Evolutionary conservation across 2,888 invertebrate genomes (phyloP), one percentile per base, ranked within the genome.

Genomic region (Drosophila meridionalis): DNA sequence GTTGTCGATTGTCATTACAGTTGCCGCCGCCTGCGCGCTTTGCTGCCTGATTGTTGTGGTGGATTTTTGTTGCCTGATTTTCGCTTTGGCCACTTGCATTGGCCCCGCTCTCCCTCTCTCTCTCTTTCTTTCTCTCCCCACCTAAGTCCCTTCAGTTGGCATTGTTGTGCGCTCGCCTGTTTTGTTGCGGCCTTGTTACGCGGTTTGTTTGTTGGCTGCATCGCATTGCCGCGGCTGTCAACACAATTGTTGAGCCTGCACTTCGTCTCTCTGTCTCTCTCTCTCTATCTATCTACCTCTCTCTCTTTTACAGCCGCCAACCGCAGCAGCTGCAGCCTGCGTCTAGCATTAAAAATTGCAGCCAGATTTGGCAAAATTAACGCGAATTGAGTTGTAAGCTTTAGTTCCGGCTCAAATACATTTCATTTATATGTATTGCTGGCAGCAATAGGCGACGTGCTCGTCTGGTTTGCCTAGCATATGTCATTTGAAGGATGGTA

Each of bases 1-100:
- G 90, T 86, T 86, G 90, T 86, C 90, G 89, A 86, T 86, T 86
- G 85, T 88, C 85, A 86, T 90, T 90, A 90, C 90, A 73, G 78
- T 82, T 85, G 80, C 80, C 75, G 80, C 59, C 68, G 80, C 59
- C 68, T 69, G 59, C 65, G 50, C 63, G 50, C 64, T 65, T 47
- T 42, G 56, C 77, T 64, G 53, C 76, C 69, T 59, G 70, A 80
- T 80, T 78, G 89, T 73, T 74, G 73, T 58, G 82, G 84, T 63
- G 42, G 66, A 89, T 81, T 82, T 82, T 87, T 87, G 82, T 73
- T 74, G 74, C 84, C 82, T 82, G 83, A 87, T 79, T 83, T 82
- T 79, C 60, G 62, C 62, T 42, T 50, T 38, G 42, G 48, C 52
- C 40, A 9, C 45, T 12, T 38, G 32, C 45, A 56, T n/a, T n/a